These are phyloP conservation scores for Papilio glaucus DNA, from an alignment of 1,140 invertebrate genomes.

Conservation along the genomic window DNA sequence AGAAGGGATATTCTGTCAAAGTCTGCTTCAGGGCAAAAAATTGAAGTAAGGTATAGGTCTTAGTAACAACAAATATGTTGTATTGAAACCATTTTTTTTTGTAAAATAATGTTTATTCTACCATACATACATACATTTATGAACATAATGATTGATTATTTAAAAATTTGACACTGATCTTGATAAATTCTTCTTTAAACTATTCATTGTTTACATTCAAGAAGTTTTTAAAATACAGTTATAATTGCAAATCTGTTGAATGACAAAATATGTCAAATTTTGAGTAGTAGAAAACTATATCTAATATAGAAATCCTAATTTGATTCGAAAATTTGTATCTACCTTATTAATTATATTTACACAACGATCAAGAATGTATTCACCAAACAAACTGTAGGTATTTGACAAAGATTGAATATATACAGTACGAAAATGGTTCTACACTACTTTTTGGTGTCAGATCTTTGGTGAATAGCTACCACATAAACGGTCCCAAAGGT, in stretches of 20 bases:
- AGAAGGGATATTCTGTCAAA: too few species aligned
- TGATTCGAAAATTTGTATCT: neutral
- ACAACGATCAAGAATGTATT: neutral
- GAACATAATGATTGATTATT: constrained; percentile 8
- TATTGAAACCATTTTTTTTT: constrained; percentile 26
- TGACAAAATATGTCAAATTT: too few species aligned
- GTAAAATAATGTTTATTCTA: constrained; percentile 48
- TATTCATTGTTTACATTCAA: neutral
- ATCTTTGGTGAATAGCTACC: too few species aligned
- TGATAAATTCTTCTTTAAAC: neutral
- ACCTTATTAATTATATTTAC: neutral
- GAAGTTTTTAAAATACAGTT: neutral
- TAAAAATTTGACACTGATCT: constrained; percentile 1
- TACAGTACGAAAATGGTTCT: too few species aligned
- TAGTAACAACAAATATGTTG: neutral
- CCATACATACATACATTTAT: constrained; percentile 43
- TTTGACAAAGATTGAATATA: neutral
- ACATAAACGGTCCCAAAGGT: too few species aligned
- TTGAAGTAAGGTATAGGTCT: too few species aligned
- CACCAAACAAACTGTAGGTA: neutral
- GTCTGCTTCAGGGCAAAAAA: too few species aligned
- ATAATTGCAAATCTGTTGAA: neutral
- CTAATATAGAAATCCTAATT: neutral
- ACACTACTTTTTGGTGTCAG: too few species aligned
- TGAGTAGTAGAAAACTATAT: neutral